Conservation (phyloP, 2,888 invertebrate genomes). For the Aethes cnicana region DNA sequence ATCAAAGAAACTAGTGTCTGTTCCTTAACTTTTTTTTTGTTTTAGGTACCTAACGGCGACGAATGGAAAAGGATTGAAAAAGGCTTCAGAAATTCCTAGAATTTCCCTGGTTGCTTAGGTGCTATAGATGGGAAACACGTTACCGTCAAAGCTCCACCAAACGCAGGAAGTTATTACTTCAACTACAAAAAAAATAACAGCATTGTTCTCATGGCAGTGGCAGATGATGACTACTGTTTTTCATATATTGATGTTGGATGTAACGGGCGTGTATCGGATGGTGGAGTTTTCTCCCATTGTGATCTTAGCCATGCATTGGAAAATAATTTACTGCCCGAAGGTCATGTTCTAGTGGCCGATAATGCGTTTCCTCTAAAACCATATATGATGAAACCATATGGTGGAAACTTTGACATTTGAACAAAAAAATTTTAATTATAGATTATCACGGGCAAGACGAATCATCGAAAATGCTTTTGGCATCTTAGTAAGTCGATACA, state of each 20-base stretch:
- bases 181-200: constrained; percentile 19
- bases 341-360: constrained; percentile 31
- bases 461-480: constrained; percentile 7
- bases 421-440: constrained; percentile 5
- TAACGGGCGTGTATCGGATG: constrained; percentile 34
- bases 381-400: constrained; percentile 24
- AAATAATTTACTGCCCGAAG: constrained; percentile 27
- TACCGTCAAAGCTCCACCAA: constrained; percentile 2
- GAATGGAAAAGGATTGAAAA: constrained; percentile 4
- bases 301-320: constrained; percentile 25
- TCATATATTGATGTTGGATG: constrained; percentile 33
- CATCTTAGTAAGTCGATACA: not conserved
- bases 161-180: constrained; percentile 4
- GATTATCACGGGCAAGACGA: not conserved
- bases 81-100: constrained; percentile 9
- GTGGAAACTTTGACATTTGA: not conserved
- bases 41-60: too few relatives aligned
- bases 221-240: constrained; percentile 32
- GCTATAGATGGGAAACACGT: constrained; percentile 13
- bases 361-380: constrained; percentile 30
- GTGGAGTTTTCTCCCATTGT: constrained; percentile 32
- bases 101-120: constrained; percentile 9
- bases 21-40: too few relatives aligned
- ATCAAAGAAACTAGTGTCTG: too few relatives aligned
- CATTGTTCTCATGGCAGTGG: constrained; percentile 31